Percentiles rank a stretch among this genome's conserved stretches.
phyloP scores from a whole-genome alignment of 2,797 vertebrate genomes.

The Crocidura indochinensis region DNA sequence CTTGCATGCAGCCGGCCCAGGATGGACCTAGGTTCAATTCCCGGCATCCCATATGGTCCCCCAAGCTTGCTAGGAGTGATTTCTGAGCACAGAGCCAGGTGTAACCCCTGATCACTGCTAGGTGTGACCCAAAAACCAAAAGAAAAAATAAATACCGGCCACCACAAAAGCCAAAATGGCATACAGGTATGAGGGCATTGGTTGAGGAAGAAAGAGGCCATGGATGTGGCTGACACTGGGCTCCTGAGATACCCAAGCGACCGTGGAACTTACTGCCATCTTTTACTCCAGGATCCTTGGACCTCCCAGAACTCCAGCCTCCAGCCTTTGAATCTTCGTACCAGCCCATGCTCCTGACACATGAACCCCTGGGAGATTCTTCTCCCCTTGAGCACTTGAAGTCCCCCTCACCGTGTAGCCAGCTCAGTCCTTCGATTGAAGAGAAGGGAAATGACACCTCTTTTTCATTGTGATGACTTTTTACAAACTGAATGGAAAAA shows the following conservation, averaged over 20 bases:
- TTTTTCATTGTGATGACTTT: slow-evolving; percentile 13
- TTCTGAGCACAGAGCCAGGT: too few species aligned
- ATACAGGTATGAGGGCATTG: neutral
- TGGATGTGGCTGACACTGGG: neutral
- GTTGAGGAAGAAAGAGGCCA: slow-evolving; percentile 11
- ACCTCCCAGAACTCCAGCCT: slow-evolving; percentile 86
- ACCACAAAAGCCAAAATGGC: slow-evolving; percentile 7
- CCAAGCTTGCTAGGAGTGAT: too few species aligned
- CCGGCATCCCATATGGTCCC: too few species aligned
- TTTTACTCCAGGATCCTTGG: slow-evolving; percentile 79
- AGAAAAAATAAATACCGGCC: too few species aligned
- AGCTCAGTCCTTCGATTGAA: slow-evolving; percentile 72
- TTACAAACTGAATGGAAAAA: slow-evolving; percentile 30
- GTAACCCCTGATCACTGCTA: too few species aligned
- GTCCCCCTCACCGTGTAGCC: slow-evolving; percentile 88
- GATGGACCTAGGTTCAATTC: too few species aligned
- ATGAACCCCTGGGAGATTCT: slow-evolving; percentile 85
- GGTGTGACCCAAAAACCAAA: too few species aligned
- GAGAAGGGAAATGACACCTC: neutral
- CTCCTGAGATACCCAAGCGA: slow-evolving; percentile 15
- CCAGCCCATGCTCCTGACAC: slow-evolving; percentile 84
- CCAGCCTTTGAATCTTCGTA: slow-evolving; percentile 89
- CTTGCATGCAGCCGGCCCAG: neutral
- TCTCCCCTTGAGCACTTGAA: slow-evolving; percentile 87
- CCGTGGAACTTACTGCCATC: slow-evolving; percentile 26